phyloP scores from a whole-genome alignment of 2,888 invertebrate species.

The Pilophorus perplexus region DNA sequence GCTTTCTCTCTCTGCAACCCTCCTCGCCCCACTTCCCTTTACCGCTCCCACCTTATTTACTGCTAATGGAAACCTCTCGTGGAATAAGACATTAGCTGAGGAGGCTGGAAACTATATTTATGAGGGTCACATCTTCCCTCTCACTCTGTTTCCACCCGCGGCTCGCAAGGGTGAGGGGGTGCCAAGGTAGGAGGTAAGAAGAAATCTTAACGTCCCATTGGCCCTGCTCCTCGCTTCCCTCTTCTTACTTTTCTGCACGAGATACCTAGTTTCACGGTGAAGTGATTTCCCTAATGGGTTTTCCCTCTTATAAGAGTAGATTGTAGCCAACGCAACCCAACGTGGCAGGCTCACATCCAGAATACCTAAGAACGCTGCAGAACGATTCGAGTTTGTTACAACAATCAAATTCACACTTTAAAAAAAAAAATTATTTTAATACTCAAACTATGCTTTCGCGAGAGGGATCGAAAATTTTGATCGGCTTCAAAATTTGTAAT shows the following conservation, averaged over 20 bases:
- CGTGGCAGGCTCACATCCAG: too few species aligned
- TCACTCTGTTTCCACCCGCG: too few species aligned
- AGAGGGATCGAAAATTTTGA: too few species aligned
- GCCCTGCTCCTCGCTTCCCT: too few species aligned
- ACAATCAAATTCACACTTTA: too few species aligned
- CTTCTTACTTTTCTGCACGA: neutral
- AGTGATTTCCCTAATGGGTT: neutral
- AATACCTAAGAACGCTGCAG: too few species aligned
- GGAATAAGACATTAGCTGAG: conserved; percentile 39
- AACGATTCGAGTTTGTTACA: too few species aligned
- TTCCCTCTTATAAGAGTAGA: neutral
- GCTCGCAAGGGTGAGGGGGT: neutral
- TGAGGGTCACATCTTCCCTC: conserved; percentile 33
- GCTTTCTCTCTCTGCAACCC: neutral
- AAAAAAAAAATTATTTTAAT: too few species aligned
- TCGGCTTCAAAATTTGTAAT: too few species aligned
- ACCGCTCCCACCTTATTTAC: conserved; percentile 27
- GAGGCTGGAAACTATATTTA: conserved; percentile 37
- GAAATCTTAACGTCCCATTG: too few species aligned
- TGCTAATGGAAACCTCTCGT: conserved; percentile 41
- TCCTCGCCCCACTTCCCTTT: neutral
- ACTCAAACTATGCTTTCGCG: too few species aligned
- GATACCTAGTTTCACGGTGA: neutral
- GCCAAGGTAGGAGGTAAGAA: neutral
- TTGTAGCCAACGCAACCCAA: too few species aligned